Conservation (phyloP, 2,113 vertebrate genomes). For the Dendropsophus ebraccatus region DNA sequence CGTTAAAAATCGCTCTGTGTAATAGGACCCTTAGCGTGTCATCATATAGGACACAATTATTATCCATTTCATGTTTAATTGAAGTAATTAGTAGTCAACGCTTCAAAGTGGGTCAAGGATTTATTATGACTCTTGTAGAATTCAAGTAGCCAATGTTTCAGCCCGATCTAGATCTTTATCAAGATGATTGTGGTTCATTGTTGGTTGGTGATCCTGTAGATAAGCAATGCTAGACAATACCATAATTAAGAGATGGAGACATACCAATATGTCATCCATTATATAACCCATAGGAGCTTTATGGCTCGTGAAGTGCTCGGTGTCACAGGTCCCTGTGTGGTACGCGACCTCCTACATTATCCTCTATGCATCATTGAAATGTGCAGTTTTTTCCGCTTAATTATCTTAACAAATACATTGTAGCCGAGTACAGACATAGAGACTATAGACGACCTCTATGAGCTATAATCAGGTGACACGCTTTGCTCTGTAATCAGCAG, state of each 20-base stretch:
- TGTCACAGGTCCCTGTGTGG: background rate
- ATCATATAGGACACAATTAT: no score
- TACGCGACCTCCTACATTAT: background rate
- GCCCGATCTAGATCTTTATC: no score
- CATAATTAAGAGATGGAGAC: no score
- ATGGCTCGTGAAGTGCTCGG: background rate
- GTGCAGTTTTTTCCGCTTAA: constrained; percentile 15
- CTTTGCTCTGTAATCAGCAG: constrained; percentile 27
- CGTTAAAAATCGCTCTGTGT: no score
- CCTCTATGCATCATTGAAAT: constrained; percentile 19
- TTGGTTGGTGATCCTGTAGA: no score
- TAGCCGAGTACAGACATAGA: background rate
- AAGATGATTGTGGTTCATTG: no score
- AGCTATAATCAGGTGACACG: constrained; percentile 32
- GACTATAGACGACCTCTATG: constrained; percentile 11
- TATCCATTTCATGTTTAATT: no score
- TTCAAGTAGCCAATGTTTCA: no score
- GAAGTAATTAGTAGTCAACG: no score
- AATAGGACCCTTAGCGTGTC: no score
- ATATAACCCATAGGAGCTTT: background rate
- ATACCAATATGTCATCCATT: background rate
- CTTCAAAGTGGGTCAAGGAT: background rate
- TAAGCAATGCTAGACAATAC: no score
- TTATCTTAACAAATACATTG: constrained; percentile 24
- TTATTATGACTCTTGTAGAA: no score